These are phyloP conservation scores for Callipepla californica DNA, from an alignment of 2,113 vertebrate genomes.

Conservation along the genomic window DNA sequence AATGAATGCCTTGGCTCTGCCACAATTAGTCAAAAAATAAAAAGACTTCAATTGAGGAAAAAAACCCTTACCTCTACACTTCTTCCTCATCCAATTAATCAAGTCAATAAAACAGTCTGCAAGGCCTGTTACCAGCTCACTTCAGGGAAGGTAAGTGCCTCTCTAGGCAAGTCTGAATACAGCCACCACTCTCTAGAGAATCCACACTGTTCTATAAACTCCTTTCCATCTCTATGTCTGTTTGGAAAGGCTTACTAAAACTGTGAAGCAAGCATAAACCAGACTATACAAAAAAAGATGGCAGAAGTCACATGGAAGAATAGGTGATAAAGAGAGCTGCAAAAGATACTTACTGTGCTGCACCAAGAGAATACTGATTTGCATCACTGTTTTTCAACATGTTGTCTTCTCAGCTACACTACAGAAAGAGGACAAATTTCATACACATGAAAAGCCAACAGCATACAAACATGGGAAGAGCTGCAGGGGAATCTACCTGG, in stretches of 20 bases:
- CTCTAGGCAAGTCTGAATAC: not conserved
- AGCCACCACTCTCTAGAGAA: not conserved
- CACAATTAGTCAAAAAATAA: not conserved
- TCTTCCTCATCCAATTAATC: not conserved
- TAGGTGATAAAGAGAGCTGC: not conserved
- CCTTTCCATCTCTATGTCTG: not conserved
- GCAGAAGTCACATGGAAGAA: not conserved
- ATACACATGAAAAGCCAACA: not conserved
- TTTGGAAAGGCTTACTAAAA: slow-evolving; percentile 19
- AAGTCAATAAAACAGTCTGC: not conserved
- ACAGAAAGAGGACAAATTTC: not conserved
- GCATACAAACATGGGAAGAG: not conserved
- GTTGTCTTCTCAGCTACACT: not conserved
- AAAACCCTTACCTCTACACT: not conserved
- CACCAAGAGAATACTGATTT: not conserved
- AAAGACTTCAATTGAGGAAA: not conserved
- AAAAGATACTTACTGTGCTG: not conserved
- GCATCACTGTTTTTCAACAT: not conserved
- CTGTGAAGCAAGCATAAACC: not conserved
- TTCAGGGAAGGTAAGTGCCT: not conserved
- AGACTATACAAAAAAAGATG: not conserved
- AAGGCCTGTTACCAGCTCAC: not conserved
- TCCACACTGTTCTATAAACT: not conserved
- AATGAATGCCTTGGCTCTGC: not conserved
- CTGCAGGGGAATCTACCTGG: not conserved